These are phyloP conservation scores for Eupithecia vulgata DNA, from an alignment of 2,888 invertebrate species.

Conservation along the genomic window DNA sequence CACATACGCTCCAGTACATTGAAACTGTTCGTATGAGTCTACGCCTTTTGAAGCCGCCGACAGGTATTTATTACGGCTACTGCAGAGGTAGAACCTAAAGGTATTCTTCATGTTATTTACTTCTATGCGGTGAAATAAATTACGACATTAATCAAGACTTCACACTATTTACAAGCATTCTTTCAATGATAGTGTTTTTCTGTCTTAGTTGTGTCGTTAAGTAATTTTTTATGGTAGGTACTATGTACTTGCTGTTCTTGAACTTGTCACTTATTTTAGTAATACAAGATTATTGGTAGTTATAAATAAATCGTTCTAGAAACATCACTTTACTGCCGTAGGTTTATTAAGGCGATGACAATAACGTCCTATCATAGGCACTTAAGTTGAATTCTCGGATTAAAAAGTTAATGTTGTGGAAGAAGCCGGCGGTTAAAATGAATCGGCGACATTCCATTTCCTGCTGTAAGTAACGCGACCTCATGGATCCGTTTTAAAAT, in stretches of 20 bases:
- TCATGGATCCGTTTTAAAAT: slow-evolving; percentile 70
- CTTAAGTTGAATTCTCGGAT: slow-evolving; percentile 75
- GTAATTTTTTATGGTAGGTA: not conserved
- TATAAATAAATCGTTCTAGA: not conserved
- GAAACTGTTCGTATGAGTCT: slow-evolving; percentile 66
- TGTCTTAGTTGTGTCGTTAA: not conserved
- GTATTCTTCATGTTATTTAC: slow-evolving; percentile 21
- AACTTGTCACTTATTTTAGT: not conserved
- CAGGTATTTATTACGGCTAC: slow-evolving; percentile 52
- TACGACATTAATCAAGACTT: slow-evolving; percentile 3
- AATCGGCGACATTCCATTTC: slow-evolving; percentile 80
- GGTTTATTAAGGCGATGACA: slow-evolving; percentile 18
- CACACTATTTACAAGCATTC: not conserved
- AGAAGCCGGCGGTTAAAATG: slow-evolving; percentile 78
- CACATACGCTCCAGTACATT: slow-evolving; percentile 70
- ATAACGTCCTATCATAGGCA: slow-evolving; percentile 63
- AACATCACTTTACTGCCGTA: not conserved
- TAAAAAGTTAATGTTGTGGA: slow-evolving; percentile 80
- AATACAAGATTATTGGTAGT: no score
- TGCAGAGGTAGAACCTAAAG: slow-evolving; percentile 13
- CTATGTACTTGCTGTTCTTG: not conserved
- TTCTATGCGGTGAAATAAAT: slow-evolving; percentile 16
- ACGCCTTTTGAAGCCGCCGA: slow-evolving; percentile 64
- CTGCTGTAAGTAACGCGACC: slow-evolving; percentile 68
- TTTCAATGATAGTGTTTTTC: not conserved